phyloP scores from a whole-genome alignment of 2,113 vertebrate genomes.

The Ctenodactylus gundi region DNA sequence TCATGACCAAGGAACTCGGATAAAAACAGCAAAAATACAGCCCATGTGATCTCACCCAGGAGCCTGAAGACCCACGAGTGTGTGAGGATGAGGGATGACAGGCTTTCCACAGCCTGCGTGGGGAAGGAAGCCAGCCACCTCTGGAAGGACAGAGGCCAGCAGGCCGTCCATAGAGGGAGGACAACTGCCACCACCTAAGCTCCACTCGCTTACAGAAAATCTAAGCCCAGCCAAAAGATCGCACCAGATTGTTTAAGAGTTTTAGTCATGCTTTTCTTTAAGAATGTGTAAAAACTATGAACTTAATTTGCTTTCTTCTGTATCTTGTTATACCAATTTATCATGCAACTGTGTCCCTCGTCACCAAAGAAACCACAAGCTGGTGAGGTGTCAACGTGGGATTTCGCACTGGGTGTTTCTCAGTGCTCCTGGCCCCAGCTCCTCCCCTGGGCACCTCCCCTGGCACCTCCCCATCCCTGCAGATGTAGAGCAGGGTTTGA shows the following conservation, averaged over 20 bases:
- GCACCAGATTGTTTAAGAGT: background rate
- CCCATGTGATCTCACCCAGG: fast-evolving
- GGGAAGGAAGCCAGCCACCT: no score
- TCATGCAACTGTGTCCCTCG: no score
- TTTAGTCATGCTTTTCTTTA: background rate
- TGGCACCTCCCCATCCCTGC: no score
- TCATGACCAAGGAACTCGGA: background rate
- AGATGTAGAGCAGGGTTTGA: fast-evolving
- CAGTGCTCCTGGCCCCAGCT: fast-evolving
- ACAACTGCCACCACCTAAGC: fast-evolving
- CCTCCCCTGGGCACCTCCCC: fast-evolving
- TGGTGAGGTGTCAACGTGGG: fast-evolving
- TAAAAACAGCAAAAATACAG: background rate
- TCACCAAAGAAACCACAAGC: background rate
- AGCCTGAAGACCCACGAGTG: fast-evolving
- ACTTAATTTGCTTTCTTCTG: background rate
- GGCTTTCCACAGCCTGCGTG: fast-evolving
- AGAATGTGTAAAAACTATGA: background rate
- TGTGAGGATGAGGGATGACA: fast-evolving
- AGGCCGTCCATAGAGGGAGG: no score
- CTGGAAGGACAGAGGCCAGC: no score
- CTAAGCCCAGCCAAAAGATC: background rate
- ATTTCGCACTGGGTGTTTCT: fast-evolving
- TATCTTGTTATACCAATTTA: background rate
- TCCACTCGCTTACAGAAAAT: no score